Conservation (phyloP, 2,113 vertebrate species). For the rat (Rattus norvegicus) region GRCr8 NC_086031.1:71537001-71537500, state of each 20-base stretch:
- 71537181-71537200: background rate
- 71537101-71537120: slow-evolving; percentile 1
- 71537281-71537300: background rate
- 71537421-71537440: background rate
- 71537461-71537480: background rate
- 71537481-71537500: background rate
- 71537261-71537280: background rate
- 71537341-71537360: background rate
- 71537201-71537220: background rate
- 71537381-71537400: background rate
- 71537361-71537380: background rate
- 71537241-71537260: background rate
- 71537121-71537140: background rate
- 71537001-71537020: background rate
- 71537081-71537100: slow-evolving; percentile 55
- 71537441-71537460: slow-evolving; percentile 33
- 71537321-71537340: background rate
- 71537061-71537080: slow-evolving; percentile 19
- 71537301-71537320: background rate
- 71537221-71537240: background rate
- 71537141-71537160: slow-evolving; percentile 32
- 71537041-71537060: slow-evolving; percentile 14
- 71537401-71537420: background rate
- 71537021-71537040: background rate
- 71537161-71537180: slow-evolving; percentile 8